phyloP scores from a whole-genome alignment of 2,888 invertebrate genomes.

The Helobdella robusta region DNA sequence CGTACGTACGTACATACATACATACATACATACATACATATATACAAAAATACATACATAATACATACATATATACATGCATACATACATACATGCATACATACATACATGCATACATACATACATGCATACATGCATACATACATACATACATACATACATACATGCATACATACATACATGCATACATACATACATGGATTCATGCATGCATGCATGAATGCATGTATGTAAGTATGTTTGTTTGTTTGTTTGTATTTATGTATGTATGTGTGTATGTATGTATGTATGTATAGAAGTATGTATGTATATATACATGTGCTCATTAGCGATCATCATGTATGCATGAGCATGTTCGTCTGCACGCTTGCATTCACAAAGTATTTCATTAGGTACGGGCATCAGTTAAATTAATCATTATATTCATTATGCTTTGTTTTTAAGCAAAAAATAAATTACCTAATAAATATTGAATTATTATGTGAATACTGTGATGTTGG shows the following conservation, averaged over 20 bases:
- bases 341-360: too few relatives aligned
- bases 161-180: neutral
- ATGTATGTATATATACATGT: conserved; percentile 1
- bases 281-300: neutral
- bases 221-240: neutral
- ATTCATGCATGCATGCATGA: neutral
- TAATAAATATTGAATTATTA: too few relatives aligned
- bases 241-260: neutral
- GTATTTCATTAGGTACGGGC: too few relatives aligned
- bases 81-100: conserved; percentile 2
- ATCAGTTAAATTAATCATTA: too few relatives aligned
- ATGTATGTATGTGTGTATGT: too few relatives aligned
- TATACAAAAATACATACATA: neutral
- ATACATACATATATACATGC: conserved; percentile 2
- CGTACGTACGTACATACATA: conserved; percentile 3
- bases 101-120: conserved; percentile 2
- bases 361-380: too few relatives aligned
- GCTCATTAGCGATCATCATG: too few relatives aligned
- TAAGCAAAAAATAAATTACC: too few relatives aligned
- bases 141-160: neutral
- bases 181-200: neutral
- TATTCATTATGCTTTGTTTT: too few relatives aligned
- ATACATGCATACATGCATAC: conserved; percentile 3
- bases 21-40: conserved; percentile 2
- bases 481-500: too few relatives aligned